Percentiles rank a stretch among this genome's conserved stretches.
Evolutionary conservation across 1,140 invertebrate genomes (phyloP).

Genomic region (Platorchestia sp.): DNA sequence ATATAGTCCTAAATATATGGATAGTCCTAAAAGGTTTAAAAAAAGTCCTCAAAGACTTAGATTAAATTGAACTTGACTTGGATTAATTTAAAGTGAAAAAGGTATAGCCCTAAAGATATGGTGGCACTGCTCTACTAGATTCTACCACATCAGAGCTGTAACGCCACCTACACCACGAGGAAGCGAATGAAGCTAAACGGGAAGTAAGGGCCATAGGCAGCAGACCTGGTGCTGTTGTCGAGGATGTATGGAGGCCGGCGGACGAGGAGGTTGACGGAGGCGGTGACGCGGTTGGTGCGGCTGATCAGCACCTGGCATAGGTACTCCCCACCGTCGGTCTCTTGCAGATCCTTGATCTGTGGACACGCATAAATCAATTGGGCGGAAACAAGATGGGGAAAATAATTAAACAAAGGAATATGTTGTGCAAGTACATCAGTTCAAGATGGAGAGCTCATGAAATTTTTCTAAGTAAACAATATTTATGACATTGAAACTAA

Average conservation of each 20-base stretch:
- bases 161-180: not conserved
- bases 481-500: not conserved
- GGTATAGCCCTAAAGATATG: not conserved
- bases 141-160: not conserved
- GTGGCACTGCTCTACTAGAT: not conserved
- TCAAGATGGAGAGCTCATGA: not conserved
- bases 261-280: slow-evolving; percentile 87
- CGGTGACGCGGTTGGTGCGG: slow-evolving; percentile 82
- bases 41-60: too few relatives aligned
- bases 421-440: not conserved
- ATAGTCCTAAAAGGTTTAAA: too few relatives aligned
- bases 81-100: too few relatives aligned
- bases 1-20: too few relatives aligned
- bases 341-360: slow-evolving; percentile 94
- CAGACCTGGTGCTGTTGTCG: slow-evolving; percentile 84
- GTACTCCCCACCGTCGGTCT: slow-evolving; percentile 91
- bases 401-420: not conserved
- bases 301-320: slow-evolving; percentile 88
- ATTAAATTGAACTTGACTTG: too few relatives aligned
- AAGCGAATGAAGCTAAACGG: not conserved
- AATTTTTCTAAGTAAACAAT: too few relatives aligned
- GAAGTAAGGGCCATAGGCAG: not conserved
- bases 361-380: slow-evolving; percentile 66
- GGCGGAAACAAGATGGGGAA: not conserved
- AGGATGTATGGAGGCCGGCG: slow-evolving; percentile 89